Evolutionary conservation across 2,113 vertebrate species (phyloP).

Genomic region (Cephalopholis sonnerati): DNA sequence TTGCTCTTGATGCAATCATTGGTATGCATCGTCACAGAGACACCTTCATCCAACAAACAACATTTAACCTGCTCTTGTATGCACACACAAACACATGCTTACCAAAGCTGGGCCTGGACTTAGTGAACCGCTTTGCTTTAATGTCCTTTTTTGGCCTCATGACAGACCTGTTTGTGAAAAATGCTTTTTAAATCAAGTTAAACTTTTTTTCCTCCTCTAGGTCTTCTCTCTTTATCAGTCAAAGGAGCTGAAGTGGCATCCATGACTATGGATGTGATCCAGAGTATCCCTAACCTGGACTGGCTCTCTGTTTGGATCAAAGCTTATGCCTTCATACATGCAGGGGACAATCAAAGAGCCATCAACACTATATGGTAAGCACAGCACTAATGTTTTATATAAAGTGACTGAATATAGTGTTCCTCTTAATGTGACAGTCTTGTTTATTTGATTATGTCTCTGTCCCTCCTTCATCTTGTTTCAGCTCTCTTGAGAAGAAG

Average conservation of each 20-base stretch:
- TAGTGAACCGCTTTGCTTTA: neutral
- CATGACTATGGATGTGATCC: slow-evolving; percentile 98
- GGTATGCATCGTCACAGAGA: slow-evolving; percentile 79
- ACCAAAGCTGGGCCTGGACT: neutral
- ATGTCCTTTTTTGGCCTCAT: neutral
- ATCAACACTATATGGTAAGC: slow-evolving; percentile 98
- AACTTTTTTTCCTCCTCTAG: slow-evolving; percentile 69
- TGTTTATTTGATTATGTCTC: slow-evolving; percentile 2
- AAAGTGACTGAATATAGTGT: neutral
- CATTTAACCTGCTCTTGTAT: neutral
- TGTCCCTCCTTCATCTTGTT: neutral
- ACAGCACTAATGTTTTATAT: neutral
- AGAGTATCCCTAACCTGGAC: slow-evolving; percentile 96
- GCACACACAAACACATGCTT: neutral
- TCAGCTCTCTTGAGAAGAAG: slow-evolving; percentile 97
- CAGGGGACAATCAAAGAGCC: slow-evolving; percentile 95
- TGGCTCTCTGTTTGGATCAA: slow-evolving; percentile 99
- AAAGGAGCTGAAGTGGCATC: slow-evolving; percentile 98
- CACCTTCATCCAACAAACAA: neutral
- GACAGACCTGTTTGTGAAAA: neutral
- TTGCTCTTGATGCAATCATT: slow-evolving; percentile 96
- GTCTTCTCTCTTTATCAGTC: slow-evolving; percentile 96
- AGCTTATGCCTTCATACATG: slow-evolving; percentile 96
- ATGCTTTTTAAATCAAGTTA: too few relatives aligned
- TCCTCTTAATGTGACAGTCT: neutral